Base-by-base conservation (phyloP, 2,113 vertebrate genomes). In the Taurulus bubalis region DNA sequence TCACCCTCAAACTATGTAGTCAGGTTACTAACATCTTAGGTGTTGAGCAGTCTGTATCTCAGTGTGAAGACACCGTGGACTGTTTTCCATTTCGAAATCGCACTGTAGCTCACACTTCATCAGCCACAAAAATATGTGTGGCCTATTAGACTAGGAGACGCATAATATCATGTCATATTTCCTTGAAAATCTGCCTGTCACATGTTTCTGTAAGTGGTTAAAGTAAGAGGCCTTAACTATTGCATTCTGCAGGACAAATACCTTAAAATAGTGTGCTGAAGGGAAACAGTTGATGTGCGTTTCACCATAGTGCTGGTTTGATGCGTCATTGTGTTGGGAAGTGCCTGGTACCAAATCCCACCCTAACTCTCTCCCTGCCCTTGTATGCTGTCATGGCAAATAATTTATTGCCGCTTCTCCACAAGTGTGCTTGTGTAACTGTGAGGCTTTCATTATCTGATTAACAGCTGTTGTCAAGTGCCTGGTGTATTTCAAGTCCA, bases 331-430 rank as follows among this genome's bases (percentile, higher is more conserved):
- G 65, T 80, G 49, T 79, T 85, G 82, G 83, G 91, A 89, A 91
- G 94, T 90, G 83, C 92, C 92, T 95, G 95, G 94, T 94, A 94
- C 94, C 79, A 90, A 91, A 90, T 86, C 83, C 80, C 84, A 87
- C 84, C 87, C 86, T 90, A 83, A 69, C 58, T 83, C 84, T 88
- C 83, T 75, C 83, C 70, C 86, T 90, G 84, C 84, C 84, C 84
- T 88, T 34, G 34, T 84, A 79, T 55, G 81, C 89, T 92, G 90
- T 93, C 94, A 93, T 59, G 36, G 77, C 77, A 81, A 84, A 87
- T 58, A 93, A 94, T 94, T 93, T 93, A 95, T 89, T 56, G 78
- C 76, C 7, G 56, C 80, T 89, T 93, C 91, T 90, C 66, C 71
- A 76, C 84, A 86, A 90, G 83, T 89, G 87, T 82, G 83, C 90